Evolutionary conservation across 2,797 vertebrate genomes (phyloP).

Genomic region (Hylomyscus alleni): DNA sequence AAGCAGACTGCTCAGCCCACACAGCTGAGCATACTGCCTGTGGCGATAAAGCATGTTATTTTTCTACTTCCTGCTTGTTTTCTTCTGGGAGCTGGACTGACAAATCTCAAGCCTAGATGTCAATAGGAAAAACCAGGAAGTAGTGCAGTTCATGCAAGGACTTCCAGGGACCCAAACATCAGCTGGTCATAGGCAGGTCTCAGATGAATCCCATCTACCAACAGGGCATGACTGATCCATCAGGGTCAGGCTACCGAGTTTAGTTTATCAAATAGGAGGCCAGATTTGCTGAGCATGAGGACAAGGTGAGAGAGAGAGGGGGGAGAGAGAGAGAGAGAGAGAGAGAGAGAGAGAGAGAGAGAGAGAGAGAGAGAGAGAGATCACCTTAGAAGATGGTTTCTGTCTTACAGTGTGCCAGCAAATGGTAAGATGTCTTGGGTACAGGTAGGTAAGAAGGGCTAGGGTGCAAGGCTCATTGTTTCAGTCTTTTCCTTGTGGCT

Average conservation of each 20-base stretch:
- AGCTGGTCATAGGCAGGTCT: not conserved
- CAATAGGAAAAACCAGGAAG: not conserved
- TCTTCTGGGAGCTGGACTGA: not conserved
- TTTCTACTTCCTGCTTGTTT: not conserved
- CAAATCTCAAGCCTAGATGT: not conserved
- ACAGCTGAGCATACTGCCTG: not conserved
- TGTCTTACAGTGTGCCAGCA: not conserved
- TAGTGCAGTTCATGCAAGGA: not conserved
- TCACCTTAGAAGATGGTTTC: not conserved
- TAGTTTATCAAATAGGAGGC: not conserved
- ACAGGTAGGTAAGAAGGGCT: not conserved
- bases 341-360: not conserved
- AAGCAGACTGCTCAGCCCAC: not conserved
- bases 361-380: not conserved
- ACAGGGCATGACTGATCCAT: not conserved
- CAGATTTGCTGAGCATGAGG: not conserved
- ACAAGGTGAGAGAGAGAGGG: not conserved
- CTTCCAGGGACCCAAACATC: too few relatives aligned
- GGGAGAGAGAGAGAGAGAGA: too few relatives aligned
- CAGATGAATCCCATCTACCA: not conserved
- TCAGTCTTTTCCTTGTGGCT: not conserved
- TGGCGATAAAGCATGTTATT: not conserved
- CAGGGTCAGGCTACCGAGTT: not conserved
- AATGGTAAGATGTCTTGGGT: not conserved
- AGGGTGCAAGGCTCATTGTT: not conserved